phyloP scores from a whole-genome alignment of 2,888 invertebrate species.

The Vanessa cardui region DNA sequence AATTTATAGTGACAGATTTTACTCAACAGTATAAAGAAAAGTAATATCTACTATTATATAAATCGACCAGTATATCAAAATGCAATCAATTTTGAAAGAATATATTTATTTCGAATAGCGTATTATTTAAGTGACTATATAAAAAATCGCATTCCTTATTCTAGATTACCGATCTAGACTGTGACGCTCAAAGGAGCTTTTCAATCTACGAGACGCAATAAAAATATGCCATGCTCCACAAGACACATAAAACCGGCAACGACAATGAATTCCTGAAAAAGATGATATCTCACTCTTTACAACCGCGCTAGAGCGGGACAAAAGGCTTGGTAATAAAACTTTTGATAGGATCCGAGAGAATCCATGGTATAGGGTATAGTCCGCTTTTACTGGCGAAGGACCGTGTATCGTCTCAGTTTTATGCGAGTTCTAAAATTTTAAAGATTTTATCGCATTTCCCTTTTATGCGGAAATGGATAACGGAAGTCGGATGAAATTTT shows the following conservation, averaged over 20 bases:
- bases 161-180: conserved; percentile 32
- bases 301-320: conserved; percentile 68
- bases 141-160: conserved; percentile 15
- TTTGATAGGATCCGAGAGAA: conserved; percentile 78
- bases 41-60: no score
- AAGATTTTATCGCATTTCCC: conserved; percentile 63
- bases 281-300: conserved; percentile 75
- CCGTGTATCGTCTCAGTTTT: conserved; percentile 68
- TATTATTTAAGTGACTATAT: conserved; percentile 50
- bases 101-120: no score
- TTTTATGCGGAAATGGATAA: conserved; percentile 44
- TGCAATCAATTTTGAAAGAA: conserved; percentile 39
- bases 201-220: conserved; percentile 76
- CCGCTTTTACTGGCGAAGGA: conserved; percentile 65
- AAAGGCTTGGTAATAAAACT: conserved; percentile 74
- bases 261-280: conserved; percentile 82
- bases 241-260: conserved; percentile 75
- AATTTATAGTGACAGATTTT: no score
- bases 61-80: no score
- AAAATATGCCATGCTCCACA: conserved; percentile 77
- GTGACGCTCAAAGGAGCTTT: conserved; percentile 53
- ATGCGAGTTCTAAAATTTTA: conserved; percentile 68
- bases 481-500: conserved; percentile 28
- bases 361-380: conserved; percentile 76
- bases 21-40: no score